Evolutionary conservation across 2,113 vertebrate genomes (phyloP), one percentile per base, ranked within the genome.

Genomic region (Malurus elegans): DNA sequence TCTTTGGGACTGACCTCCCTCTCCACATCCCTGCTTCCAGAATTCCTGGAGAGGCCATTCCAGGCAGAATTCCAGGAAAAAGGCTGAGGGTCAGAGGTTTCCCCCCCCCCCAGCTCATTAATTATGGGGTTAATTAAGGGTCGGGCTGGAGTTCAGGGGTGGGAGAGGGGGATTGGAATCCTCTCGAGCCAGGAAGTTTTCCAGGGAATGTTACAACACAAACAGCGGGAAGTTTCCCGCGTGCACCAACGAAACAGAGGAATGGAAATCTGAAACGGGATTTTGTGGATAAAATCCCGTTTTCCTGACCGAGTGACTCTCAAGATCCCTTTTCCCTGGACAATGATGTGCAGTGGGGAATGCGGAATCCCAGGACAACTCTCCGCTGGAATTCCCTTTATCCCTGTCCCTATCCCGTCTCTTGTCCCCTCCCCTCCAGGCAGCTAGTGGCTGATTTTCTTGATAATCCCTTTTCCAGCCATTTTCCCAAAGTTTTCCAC

Each of bases 171-270:
- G 54, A 21, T 36, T 10, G 4, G n/a, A 38, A 62, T 32, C 67
- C n/a, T 6, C 42, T 19, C 25, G 34, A 58, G 34, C 54, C 81
- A 19, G 6, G 32, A 18, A 32, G 20, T 7, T 21, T 71, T 79
- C 74, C 85, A 17, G 8, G 32, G 26, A 34, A 53, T 4, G 2
- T 10, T 13, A 12, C 1, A 42, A 9, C 4, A 26, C 14, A 2
- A 67, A 26, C 0, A 45, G 24, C 38, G 29, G 70, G 66, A 44
- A 32, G 21, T 20, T 76, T 18, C 11, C 8, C n/a, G 26, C 6
- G 0, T 1, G 18, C 48, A 6, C 6, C 48, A 29, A 1, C 1
- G 17, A 16, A 53, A 32, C 0, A 26, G n/a, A 47, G 31, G n/a
- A n/a, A 13, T 3, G 47, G 62, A 26, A 50, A 61, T 18, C 71